Conservation (phyloP, 2,113 vertebrate species). For the Ellobius talpinus region DNA sequence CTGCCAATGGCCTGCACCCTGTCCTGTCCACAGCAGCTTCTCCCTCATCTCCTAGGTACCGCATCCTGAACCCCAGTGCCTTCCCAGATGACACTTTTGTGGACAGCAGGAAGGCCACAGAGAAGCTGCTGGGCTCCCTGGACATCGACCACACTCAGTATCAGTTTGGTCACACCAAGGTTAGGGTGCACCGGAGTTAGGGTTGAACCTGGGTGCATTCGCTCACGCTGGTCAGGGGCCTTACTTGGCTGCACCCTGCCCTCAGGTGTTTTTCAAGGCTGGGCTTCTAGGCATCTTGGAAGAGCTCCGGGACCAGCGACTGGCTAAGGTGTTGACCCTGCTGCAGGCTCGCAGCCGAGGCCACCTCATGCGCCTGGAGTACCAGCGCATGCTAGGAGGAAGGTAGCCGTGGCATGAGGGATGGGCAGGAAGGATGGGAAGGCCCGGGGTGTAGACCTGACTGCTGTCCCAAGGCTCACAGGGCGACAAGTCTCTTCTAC, state of each 20-base stretch:
- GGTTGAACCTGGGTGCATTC: not conserved
- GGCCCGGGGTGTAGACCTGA: no score
- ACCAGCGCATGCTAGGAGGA: slow-evolving; percentile 88
- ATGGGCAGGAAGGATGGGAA: accelerated
- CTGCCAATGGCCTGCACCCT: not conserved
- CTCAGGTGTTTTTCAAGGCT: slow-evolving; percentile 96
- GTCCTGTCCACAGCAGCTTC: not conserved
- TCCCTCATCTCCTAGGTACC: slow-evolving; percentile 88
- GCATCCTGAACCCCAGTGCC: slow-evolving; percentile 94
- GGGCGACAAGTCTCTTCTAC: not conserved
- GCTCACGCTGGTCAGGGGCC: not conserved
- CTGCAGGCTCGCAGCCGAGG: slow-evolving; percentile 93
- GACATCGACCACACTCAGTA: slow-evolving; percentile 91
- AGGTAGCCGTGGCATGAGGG: slow-evolving; percentile 48
- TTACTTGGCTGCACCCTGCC: not conserved
- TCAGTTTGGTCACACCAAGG: slow-evolving; percentile 93
- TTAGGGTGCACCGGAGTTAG: slow-evolving; percentile 35
- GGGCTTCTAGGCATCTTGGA: slow-evolving; percentile 94
- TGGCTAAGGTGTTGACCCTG: slow-evolving; percentile 94
- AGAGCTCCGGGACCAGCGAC: slow-evolving; percentile 93
- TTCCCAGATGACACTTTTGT: slow-evolving; percentile 96
- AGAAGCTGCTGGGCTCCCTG: slow-evolving; percentile 90
- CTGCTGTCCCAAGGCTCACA: not conserved
- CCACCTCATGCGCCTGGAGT: slow-evolving; percentile 92
- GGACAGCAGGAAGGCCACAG: slow-evolving; percentile 94